These are phyloP conservation scores for Nyctibius bracteatus DNA, from an alignment of 2,113 vertebrate species.

Conservation along the genomic window DNA sequence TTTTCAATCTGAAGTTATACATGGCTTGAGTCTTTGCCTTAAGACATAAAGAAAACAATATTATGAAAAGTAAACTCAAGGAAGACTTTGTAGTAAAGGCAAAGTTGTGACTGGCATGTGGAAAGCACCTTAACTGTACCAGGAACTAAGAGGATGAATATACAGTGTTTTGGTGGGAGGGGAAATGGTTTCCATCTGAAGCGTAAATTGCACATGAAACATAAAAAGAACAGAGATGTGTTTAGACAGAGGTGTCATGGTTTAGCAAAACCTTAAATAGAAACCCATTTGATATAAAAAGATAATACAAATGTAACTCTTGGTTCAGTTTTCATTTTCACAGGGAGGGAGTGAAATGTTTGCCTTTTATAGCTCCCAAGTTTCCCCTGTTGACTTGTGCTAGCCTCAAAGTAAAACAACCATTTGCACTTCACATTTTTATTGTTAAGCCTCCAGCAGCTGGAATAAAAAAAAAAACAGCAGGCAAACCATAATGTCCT, in stretches of 20 bases:
- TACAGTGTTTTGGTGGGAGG: rapidly evolving
- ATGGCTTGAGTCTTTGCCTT: not conserved
- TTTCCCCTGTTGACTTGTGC: not conserved
- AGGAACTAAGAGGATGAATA: not conserved
- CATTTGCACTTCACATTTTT: not conserved
- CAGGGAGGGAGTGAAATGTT: not conserved
- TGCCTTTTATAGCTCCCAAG: not conserved
- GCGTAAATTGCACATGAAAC: not conserved
- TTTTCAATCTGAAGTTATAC: not conserved
- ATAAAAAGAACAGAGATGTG: not conserved
- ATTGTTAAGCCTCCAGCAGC: not conserved
- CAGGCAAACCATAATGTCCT: not conserved
- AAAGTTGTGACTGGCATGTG: not conserved
- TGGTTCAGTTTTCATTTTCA: not conserved
- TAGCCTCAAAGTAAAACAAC: not conserved
- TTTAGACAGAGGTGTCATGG: not conserved
- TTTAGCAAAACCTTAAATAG: not conserved
- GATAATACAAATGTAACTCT: not conserved
- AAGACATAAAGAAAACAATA: not conserved
- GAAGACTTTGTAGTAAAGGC: not conserved
- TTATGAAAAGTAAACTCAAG: not conserved
- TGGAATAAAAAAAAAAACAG: not conserved
- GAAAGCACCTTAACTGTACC: not conserved
- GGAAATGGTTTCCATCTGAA: not conserved
- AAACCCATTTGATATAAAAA: not conserved